Conservation (phyloP, 2,888 invertebrate species). For the Lypha dubia region DNA sequence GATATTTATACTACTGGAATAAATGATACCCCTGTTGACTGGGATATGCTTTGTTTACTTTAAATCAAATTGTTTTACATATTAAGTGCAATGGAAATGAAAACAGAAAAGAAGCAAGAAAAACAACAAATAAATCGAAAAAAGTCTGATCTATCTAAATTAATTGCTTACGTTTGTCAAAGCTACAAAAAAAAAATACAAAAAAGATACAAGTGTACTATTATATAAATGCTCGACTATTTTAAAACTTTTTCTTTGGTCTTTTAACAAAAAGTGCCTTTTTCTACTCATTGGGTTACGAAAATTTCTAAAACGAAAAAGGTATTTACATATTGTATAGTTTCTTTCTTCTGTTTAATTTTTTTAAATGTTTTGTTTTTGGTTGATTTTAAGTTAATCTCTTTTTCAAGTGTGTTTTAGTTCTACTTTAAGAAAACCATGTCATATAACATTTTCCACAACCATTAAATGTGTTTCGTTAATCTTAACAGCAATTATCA, state of each 20-base stretch:
- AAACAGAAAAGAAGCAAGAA: constrained; percentile 27
- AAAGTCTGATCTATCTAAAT: constrained; percentile 66
- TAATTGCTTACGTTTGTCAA: constrained; percentile 19
- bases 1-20: constrained; percentile 64
- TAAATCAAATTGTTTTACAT: constrained; percentile 43
- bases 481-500: constrained; percentile 4
- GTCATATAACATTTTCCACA: constrained; percentile 29
- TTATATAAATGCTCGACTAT: constrained; percentile 8
- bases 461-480: constrained; percentile 14
- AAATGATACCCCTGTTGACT: constrained; percentile 55
- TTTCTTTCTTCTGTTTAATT: not conserved
- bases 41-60: constrained; percentile 61
- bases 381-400: constrained; percentile 30
- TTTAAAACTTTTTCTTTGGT: constrained; percentile 22
- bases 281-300: constrained; percentile 34
- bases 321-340: constrained; percentile 64
- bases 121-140: constrained; percentile 16
- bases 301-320: constrained; percentile 46
- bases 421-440: constrained; percentile 45
- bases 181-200: too few relatives aligned
- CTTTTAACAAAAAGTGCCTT: constrained; percentile 29
- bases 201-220: constrained; percentile 28
- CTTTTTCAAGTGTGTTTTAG: constrained; percentile 16
- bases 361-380: constrained; percentile 51
- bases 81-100: constrained; percentile 22